Percentiles rank a stretch among this genome's conserved stretches.
Evolutionary conservation across 2,797 vertebrate species (phyloP).

Genomic region (Pangasius sanitwongsei): DNA sequence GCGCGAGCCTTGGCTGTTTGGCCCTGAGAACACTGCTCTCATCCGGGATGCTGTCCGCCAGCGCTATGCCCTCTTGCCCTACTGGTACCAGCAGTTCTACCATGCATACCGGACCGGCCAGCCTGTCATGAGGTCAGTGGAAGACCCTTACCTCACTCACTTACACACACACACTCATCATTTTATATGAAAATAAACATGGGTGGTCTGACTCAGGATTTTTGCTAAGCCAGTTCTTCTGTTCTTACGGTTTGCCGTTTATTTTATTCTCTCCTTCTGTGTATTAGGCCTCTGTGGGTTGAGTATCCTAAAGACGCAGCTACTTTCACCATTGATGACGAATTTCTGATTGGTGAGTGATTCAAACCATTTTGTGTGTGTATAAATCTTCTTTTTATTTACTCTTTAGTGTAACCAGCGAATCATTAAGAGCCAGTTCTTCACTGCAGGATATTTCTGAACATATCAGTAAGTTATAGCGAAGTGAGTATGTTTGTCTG

Average conservation of each 20-base stretch:
- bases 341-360: constrained; percentile 75
- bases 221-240: not conserved
- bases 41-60: constrained; percentile 82
- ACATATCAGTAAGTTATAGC: not conserved
- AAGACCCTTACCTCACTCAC: not conserved
- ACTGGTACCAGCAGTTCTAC: constrained; percentile 92
- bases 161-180: too few relatives aligned
- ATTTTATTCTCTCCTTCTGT: not conserved
- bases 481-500: constrained; percentile 31
- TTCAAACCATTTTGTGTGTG: not conserved
- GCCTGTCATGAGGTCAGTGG: constrained; percentile 86
- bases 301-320: constrained; percentile 77
- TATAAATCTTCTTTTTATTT: not conserved
- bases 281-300: constrained; percentile 76
- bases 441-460: not conserved
- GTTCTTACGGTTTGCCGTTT: not conserved
- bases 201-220: not conserved
- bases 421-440: not conserved
- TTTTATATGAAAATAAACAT: not conserved
- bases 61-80: constrained; percentile 88
- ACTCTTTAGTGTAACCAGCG: not conserved
- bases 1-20: constrained; percentile 91
- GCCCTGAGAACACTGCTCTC: constrained; percentile 77
- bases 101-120: constrained; percentile 76
- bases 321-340: constrained; percentile 77